Evolutionary conservation across 2,888 invertebrate species (phyloP).

Genomic region (Spodoptera picta): DNA sequence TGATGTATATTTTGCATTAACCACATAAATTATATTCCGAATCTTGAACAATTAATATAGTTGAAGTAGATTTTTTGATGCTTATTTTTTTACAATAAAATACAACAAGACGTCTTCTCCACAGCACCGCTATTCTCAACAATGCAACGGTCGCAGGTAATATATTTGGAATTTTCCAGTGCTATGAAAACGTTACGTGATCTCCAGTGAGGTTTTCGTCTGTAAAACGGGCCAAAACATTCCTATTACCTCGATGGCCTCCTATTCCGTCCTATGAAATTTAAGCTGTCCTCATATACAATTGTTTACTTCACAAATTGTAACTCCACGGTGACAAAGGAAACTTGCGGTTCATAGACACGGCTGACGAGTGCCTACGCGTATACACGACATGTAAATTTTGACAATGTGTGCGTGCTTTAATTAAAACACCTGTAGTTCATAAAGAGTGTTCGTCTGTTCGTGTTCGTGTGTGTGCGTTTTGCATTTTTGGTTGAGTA

Average conservation of each 20-base stretch:
- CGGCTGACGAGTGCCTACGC: slow-evolving; percentile 29
- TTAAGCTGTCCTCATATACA: slow-evolving; percentile 52
- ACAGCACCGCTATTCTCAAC: slow-evolving; percentile 61
- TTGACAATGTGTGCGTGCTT: slow-evolving; percentile 20
- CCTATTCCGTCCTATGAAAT: slow-evolving; percentile 48
- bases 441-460: slow-evolving; percentile 22
- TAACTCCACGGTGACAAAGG: slow-evolving; percentile 42
- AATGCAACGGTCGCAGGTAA: slow-evolving; percentile 73
- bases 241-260: slow-evolving; percentile 64
- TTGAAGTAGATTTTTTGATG: too few relatives aligned
- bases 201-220: slow-evolving; percentile 67
- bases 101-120: slow-evolving; percentile 49
- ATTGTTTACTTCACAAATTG: slow-evolving; percentile 33
- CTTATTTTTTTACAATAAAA: slow-evolving; percentile 7
- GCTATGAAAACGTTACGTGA: slow-evolving; percentile 83
- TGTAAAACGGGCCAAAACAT: slow-evolving; percentile 68
- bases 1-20: too few relatives aligned
- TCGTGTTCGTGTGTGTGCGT: slow-evolving; percentile 24
- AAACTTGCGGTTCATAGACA: slow-evolving; percentile 51
- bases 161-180: slow-evolving; percentile 78
- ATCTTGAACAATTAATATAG: too few relatives aligned
- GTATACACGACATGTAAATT: slow-evolving; percentile 20
- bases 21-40: too few relatives aligned
- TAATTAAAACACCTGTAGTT: slow-evolving; percentile 48
- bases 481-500: slow-evolving; percentile 42